Conservation (phyloP, 2,888 invertebrate genomes). For the Agrilus mali region DNA sequence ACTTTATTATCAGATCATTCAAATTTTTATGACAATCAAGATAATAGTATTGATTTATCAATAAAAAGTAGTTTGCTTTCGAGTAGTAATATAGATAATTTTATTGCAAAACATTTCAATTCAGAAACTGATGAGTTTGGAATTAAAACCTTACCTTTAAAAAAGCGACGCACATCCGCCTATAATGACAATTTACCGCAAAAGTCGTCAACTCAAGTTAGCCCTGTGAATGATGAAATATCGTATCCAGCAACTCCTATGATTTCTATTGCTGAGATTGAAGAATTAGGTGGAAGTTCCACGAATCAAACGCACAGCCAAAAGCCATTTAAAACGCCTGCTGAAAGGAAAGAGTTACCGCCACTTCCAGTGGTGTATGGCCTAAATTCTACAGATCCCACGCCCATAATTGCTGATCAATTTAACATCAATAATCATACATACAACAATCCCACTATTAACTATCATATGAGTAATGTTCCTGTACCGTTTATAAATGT, state of each 20-base stretch:
- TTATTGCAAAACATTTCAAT: neutral
- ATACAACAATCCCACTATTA: constrained; percentile 27
- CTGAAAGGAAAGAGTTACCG: constrained; percentile 30
- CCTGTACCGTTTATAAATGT: constrained; percentile 17
- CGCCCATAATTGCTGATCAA: constrained; percentile 22
- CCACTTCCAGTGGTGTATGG: constrained; percentile 17
- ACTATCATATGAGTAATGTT: constrained; percentile 25
- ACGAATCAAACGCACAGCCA: constrained; percentile 6
- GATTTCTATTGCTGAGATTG: constrained; percentile 31
- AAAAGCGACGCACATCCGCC: neutral
- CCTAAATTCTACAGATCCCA: constrained; percentile 13
- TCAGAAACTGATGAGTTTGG: neutral
- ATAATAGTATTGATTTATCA: neutral
- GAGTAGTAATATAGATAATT: neutral
- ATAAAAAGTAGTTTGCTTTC: neutral
- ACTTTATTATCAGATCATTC: constrained; percentile 14
- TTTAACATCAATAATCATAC: constrained; percentile 25
- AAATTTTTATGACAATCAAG: constrained; percentile 9
- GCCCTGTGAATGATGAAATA: constrained; percentile 19
- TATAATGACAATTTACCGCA: constrained; percentile 5
- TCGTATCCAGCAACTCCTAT: constrained; percentile 31
- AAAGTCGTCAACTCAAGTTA: constrained; percentile 9
- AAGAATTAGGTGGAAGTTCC: constrained; percentile 17
- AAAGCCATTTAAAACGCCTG: constrained; percentile 28
- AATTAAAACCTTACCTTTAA: neutral